Evolutionary conservation across 1,140 invertebrate genomes (phyloP).

Genomic region (Drosophila fuyamai): DNA sequence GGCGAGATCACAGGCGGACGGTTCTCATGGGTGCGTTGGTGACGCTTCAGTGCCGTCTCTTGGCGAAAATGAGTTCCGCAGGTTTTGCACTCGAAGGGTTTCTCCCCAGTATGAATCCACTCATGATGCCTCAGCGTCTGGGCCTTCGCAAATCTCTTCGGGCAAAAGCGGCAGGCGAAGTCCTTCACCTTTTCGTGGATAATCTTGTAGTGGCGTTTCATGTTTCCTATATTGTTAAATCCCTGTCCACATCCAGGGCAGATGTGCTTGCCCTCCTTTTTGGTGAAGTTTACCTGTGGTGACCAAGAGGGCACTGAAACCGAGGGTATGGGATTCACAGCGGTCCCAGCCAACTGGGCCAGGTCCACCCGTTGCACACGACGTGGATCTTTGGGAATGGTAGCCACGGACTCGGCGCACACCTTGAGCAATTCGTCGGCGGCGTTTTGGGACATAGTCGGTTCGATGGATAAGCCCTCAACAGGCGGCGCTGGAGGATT

Average conservation of each 20-base stretch:
- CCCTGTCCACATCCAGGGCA: constrained; percentile 80
- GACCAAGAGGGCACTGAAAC: constrained; percentile 79
- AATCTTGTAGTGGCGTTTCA: constrained; percentile 80
- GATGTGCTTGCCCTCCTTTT: constrained; percentile 80
- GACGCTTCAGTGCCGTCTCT: constrained; percentile 76
- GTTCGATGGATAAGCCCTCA: constrained; percentile 20
- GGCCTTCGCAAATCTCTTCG: constrained; percentile 77
- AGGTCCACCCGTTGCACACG: constrained; percentile 77
- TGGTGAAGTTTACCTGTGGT: constrained; percentile 79
- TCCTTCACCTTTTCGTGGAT: constrained; percentile 83
- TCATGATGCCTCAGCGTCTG: constrained; percentile 82
- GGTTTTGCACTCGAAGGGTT: constrained; percentile 75
- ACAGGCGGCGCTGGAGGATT: constrained; percentile 2
- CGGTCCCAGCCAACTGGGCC: constrained; percentile 70
- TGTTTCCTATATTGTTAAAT: constrained; percentile 80
- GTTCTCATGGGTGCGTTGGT: constrained; percentile 79
- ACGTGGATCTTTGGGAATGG: constrained; percentile 77
- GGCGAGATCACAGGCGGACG: constrained; percentile 73
- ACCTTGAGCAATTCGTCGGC: constrained; percentile 80
- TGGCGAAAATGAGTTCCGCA: constrained; percentile 81
- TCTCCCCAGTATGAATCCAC: constrained; percentile 85
- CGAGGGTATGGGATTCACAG: constrained; percentile 77
- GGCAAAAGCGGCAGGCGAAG: constrained; percentile 79
- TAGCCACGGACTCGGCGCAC: constrained; percentile 76
- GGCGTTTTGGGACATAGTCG: constrained; percentile 64